Percentiles rank a stretch among this genome's conserved stretches.
Evolutionary conservation across 2,797 vertebrate genomes (phyloP).

Genomic region (Caiman crocodilus): DNA sequence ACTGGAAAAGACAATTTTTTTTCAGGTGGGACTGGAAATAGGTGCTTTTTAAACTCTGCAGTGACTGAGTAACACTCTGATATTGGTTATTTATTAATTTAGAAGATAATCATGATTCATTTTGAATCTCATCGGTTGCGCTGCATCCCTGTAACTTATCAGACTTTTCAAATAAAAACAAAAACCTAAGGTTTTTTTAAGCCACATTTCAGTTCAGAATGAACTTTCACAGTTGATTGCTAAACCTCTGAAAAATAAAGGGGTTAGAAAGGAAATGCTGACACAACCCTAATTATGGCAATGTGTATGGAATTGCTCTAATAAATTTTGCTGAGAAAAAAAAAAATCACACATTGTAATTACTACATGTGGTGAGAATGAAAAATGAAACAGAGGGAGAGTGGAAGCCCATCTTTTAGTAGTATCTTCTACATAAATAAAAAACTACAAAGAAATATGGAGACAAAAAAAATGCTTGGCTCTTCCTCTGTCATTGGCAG

Average conservation of each 20-base stretch:
- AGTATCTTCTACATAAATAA: background rate
- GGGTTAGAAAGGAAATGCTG: background rate
- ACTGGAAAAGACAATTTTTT: background rate
- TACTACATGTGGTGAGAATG: background rate
- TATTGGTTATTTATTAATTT: background rate
- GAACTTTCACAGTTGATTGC: background rate
- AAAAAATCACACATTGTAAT: background rate
- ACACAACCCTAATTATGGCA: background rate
- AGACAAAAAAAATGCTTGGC: background rate
- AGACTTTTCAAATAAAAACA: background rate
- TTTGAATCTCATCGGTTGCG: background rate
- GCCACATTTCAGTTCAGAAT: background rate
- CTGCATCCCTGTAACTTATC: background rate
- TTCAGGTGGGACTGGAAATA: background rate
- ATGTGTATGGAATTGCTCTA: background rate
- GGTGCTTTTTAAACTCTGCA: background rate
- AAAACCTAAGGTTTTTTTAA: background rate
- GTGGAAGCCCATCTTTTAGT: background rate
- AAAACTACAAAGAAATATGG: background rate
- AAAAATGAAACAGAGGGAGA: conserved; percentile 2
- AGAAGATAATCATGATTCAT: background rate
- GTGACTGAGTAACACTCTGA: background rate
- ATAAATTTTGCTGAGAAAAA: conserved; percentile 15
- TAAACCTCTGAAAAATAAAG: background rate
- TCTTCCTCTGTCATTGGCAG: background rate